Base-by-base conservation (phyloP, 2,797 vertebrate genomes). In the Nannoperca obscura region DNA sequence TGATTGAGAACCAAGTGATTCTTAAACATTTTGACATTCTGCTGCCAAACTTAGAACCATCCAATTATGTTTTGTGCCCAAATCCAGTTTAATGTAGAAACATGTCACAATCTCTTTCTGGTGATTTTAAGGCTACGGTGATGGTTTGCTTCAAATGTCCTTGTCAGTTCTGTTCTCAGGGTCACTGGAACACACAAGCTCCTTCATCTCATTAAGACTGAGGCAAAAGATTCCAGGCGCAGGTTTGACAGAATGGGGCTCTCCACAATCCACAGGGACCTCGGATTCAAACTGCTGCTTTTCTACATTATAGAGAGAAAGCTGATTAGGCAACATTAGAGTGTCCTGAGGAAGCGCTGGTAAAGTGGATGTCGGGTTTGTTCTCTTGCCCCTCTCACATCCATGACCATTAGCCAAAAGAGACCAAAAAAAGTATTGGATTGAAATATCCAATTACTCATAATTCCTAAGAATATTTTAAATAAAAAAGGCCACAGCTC, bases 211-310 rank as follows among this genome's bases (percentile, higher is more conserved):
- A 27, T 61, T 7, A 42, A 42, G 19, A 63, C 54, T 7, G 19
- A 76, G 65, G 81, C 55, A 14, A 62, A 75, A 40, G 27, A 78
- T 66, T 80, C 84, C 60, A 81, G 47, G 54, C 67, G 61, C 63
- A 61, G 36, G 12, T 70, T 62, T 86, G 89, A 89, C 86, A 88
- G 85, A 90, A 89, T 85, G 84, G 49, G 80, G 88, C 86, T 81
- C 76, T 75, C 69, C 5, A 14, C 62, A 64, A n/a, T 83, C 84
- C 78, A 74, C 65, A 62, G 79, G 78, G 78, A 86, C 13, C 63
- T 71, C 27, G 12, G 15, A 68, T 73, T 75, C 62, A 78, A 77
- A 73, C 47, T 47, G 67, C 80, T 67, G 73, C 57, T 63, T 64
- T 27, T 61, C 44, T 44, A 52, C 63, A 53, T 36, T 47, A 55